Evolutionary conservation across 2,113 vertebrate genomes (phyloP), one percentile per base, ranked within the genome.

Genomic region (Oreamnos americanus): DNA sequence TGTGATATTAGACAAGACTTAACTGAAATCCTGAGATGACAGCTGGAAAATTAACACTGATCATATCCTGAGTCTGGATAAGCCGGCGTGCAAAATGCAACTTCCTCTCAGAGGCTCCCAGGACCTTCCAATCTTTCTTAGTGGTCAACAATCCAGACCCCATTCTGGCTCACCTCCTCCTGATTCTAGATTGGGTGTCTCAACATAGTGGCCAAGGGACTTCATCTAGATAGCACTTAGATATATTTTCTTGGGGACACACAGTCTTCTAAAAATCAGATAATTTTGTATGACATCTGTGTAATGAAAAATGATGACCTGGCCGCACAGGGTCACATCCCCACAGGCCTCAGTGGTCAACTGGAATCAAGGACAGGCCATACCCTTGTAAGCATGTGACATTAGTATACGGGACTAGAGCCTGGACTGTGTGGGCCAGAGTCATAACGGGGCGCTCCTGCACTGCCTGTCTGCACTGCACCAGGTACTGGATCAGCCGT

Each of bases 1-100:
- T 89, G 78, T 39, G 39, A 60, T n/a, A 8, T 92, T 82, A 91
- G 76, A 87, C 82, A 79, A 92, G 94, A 79, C 78, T 95, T 97
- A 95, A 86, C 91, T 58, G 21, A 93, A 97, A 95, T 96, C 96
- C 95, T 67, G 60, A 57, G 91, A 82, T 88, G 94, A 94, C 86
- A 95, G 90, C 64, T 2, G 19, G 95, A 96, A 98, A 90, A 97
- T 82, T 87, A 87, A 92, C 92, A 82, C 81, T 1, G 25, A 81
- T 58, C 92, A 33, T 5, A 17, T 74, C 76, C 76, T 0, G 9
- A 90, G 78, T 93, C 84, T 39, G 16, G 85, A 91, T 91, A 94
- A 98, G 93, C 95, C 1, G 4, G 64, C 13, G 17, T 17, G 17
- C 51, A 71, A 89, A 43, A 76, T n/a, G 84, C 16, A 53, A 64